Base-by-base conservation (phyloP, 1,140 invertebrate species). In the Saxidomus purpurata region DNA sequence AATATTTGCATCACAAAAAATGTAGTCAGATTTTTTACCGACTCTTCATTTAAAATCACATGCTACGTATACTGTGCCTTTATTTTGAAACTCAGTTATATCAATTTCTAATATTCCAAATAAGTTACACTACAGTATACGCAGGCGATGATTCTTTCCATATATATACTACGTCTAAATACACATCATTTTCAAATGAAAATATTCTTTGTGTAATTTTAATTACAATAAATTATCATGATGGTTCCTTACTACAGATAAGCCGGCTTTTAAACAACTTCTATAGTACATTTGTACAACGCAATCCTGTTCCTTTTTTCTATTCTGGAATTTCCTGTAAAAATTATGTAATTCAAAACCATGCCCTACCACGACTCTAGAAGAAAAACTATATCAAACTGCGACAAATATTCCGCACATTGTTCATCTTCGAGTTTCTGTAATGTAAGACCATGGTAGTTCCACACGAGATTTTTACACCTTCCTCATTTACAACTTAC, bases 11-110 rank as follows among this genome's bases (percentile, higher is more conserved):
- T 69, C 28, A 69, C 8, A 69, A 69, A 11, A 11, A 31, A 36
- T 69, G 13, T 69, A 69, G 34, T 83, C 81, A 17, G 9, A 9
- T 25, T 69, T 63, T 4, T 1, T 11, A 13, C 81, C 81, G 25
- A 47, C 40, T 36, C 81, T 63, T 25, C 55, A n/a, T 34, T 83
- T 83, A 28, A 83, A 69, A 43, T 83, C 81, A 25, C 81, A 55
- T 38, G 22, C n/a, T 4, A 83, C 28, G 25, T 38, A 31, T 36
- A 55, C 47, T 11, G 55, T 43, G 8, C 81, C 81, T 43, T n/a
- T n/a, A n/a, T 17, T 8, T 1, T 83, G 55, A 47, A 40, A 83
- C 63, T 83, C 28, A 25, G 8, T 8, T 8, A 83, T 67, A 47
- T 83, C 81, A 63, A 8, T 4, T 43, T 83, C 6, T 83, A 83